These are phyloP conservation scores for Thunnus albacares DNA, from an alignment of 2,797 vertebrate genomes.

Conservation along the genomic window DNA sequence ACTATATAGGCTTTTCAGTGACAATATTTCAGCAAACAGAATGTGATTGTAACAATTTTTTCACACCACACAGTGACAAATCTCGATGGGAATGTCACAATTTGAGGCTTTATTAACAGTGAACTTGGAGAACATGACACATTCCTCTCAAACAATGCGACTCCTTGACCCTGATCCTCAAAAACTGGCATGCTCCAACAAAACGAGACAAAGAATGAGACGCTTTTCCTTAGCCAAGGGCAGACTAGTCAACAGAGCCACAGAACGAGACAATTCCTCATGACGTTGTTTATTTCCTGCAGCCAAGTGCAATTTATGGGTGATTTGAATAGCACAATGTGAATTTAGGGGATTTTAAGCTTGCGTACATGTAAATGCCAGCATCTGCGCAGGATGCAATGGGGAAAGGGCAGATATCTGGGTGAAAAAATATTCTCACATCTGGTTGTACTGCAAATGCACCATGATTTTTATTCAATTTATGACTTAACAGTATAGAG, in stretches of 20 bases:
- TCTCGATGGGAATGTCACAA: slow-evolving; percentile 13
- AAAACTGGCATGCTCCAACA: slow-evolving; percentile 59
- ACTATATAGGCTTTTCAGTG: background rate
- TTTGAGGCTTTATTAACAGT: slow-evolving; percentile 53
- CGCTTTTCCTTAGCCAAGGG: slow-evolving; percentile 53
- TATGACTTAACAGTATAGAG: background rate
- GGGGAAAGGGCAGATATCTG: slow-evolving; percentile 10
- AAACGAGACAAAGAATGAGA: slow-evolving; percentile 53
- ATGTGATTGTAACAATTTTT: background rate
- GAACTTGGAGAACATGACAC: slow-evolving; percentile 28
- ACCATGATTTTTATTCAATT: slow-evolving; percentile 7
- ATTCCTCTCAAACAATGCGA: slow-evolving; percentile 52
- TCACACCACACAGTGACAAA: background rate
- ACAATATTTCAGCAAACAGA: slow-evolving; percentile 10
- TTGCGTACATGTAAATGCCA: slow-evolving; percentile 43
- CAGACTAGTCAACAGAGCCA: slow-evolving; percentile 46
- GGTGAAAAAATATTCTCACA: slow-evolving; percentile 28
- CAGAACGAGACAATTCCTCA: slow-evolving; percentile 63
- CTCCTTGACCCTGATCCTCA: slow-evolving; percentile 56
- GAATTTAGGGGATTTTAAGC: slow-evolving; percentile 59
- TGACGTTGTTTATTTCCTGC: slow-evolving; percentile 65
- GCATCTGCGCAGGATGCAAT: slow-evolving; percentile 35
- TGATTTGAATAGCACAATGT: slow-evolving; percentile 62
- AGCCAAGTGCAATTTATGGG: slow-evolving; percentile 65
- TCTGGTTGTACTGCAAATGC: slow-evolving; percentile 9